Percentiles rank a stretch among this genome's conserved stretches.
Evolutionary conservation across 2,888 invertebrate species (phyloP).

Genomic region (Xylota sylvarum): DNA sequence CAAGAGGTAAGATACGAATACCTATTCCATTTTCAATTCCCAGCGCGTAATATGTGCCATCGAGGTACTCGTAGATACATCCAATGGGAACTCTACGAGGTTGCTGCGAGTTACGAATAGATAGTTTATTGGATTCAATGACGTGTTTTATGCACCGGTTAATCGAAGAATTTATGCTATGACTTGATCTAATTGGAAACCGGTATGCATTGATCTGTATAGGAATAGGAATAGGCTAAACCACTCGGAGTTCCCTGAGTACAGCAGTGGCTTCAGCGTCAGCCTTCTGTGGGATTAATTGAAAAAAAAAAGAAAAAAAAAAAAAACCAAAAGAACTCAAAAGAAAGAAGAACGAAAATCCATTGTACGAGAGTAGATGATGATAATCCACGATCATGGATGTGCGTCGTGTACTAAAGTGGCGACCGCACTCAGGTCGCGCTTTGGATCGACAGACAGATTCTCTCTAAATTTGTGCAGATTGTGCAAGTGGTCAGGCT

Average conservation of each 20-base stretch:
- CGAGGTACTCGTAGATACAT: neutral
- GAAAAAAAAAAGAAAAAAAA: constrained; percentile 13
- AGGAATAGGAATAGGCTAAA: constrained; percentile 14
- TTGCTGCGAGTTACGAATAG: constrained; percentile 13
- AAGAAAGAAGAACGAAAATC: constrained; percentile 48
- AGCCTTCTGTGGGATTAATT: constrained; percentile 27
- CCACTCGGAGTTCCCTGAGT: constrained; percentile 23
- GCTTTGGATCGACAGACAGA: constrained; percentile 56
- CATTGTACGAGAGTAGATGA: constrained; percentile 34
- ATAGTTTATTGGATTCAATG: constrained; percentile 48
- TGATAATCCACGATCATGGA: constrained; percentile 46
- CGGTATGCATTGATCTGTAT: constrained; percentile 77
- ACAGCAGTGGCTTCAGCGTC: neutral
- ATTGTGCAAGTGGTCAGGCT: constrained; percentile 71
- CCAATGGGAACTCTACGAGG: constrained; percentile 4
- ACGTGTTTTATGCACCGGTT: constrained; percentile 62
- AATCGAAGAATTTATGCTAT: constrained; percentile 65
- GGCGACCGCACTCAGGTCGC: constrained; percentile 26
- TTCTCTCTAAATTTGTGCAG: constrained; percentile 66
- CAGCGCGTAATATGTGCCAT: constrained; percentile 36
- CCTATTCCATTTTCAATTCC: constrained; percentile 20
- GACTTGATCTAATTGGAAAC: constrained; percentile 79
- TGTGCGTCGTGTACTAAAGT: constrained; percentile 7
- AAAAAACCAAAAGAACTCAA: constrained; percentile 1
- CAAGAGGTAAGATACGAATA: constrained; percentile 82